Evolutionary conservation across 2,797 vertebrate species (phyloP).

Genomic region (Anniella stebbinsi): DNA sequence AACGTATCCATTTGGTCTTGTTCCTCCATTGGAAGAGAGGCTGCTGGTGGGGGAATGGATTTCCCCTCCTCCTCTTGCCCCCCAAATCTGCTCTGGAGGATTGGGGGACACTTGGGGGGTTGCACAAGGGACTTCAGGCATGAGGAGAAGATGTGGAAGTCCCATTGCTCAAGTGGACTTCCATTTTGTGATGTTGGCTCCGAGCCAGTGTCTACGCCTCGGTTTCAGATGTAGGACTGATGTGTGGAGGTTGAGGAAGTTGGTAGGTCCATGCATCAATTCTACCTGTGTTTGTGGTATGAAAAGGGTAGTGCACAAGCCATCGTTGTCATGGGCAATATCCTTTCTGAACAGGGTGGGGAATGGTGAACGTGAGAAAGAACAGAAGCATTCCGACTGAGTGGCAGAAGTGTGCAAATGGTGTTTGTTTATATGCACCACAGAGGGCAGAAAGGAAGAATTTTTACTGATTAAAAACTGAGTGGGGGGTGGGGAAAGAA

Average conservation of each 20-base stretch:
- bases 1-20: no score
- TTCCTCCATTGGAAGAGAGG: no score
- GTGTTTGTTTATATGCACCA: background rate
- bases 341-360: background rate
- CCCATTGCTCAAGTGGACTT: no score
- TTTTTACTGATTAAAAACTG: conserved; percentile 58
- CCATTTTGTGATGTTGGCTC: no score
- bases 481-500: conserved; percentile 36
- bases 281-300: background rate
- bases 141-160: no score
- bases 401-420: background rate
- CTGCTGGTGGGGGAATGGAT: no score
- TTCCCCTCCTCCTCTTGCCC: no score
- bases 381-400: background rate
- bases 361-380: background rate
- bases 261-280: background rate
- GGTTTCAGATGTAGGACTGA: background rate
- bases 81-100: no score
- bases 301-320: background rate
- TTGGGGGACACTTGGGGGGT: no score
- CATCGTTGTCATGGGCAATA: background rate
- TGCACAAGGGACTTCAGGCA: no score
- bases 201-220: background rate
- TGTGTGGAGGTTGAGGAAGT: background rate
- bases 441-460: conserved; percentile 32